Evolutionary conservation across 2,113 vertebrate genomes (phyloP), one percentile per base, ranked within the genome.

Genomic region (Limnothrissa miodon): DNA sequence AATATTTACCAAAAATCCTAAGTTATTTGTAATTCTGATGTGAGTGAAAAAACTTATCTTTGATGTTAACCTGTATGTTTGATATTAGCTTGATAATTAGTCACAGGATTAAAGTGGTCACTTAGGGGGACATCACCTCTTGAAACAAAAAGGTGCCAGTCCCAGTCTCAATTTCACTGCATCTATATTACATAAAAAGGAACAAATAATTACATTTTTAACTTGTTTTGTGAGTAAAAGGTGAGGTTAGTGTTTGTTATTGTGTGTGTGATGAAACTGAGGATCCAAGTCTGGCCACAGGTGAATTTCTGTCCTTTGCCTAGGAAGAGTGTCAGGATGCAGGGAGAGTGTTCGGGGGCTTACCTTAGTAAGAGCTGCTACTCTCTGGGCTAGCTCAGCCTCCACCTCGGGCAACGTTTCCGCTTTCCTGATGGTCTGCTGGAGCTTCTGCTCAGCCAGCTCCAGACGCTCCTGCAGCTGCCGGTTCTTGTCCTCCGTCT

Each of bases 371-470:
- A 99, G 97, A 0, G 98, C 97, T 0, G 97, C 97, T 10, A 98
- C 98, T 84, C 97, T 94, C 92, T 99, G 98, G 1, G 98, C 98
- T 25, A 99, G 92, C 91, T 99, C 97, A 0, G 98, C 98, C 86
- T 99, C 98, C 91, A 99, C 98, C 91, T 99, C 98, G 0, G 98
- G 98, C 62, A 99, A 92, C 0, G 97, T 97, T 92, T 99, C 97
- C 0, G 97, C 98, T 89, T 97, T 99, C n/a, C 97, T 93, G 86
- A 98, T 92, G 8, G 97, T 99, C 92, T 99, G 98, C 91, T 99
- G 98, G 82, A 99, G 93, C 93, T 98, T 99, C 87, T 98, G 98
- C 87, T 99, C 98, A 0, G 98, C 98, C 85, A 99, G 85, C 85
- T 99, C 98, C 87, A 99, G 91, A 79, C 98, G 96, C 83, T 99